phyloP scores from a whole-genome alignment of 2,888 invertebrate species.

The Diaprepes abbreviatus region DNA sequence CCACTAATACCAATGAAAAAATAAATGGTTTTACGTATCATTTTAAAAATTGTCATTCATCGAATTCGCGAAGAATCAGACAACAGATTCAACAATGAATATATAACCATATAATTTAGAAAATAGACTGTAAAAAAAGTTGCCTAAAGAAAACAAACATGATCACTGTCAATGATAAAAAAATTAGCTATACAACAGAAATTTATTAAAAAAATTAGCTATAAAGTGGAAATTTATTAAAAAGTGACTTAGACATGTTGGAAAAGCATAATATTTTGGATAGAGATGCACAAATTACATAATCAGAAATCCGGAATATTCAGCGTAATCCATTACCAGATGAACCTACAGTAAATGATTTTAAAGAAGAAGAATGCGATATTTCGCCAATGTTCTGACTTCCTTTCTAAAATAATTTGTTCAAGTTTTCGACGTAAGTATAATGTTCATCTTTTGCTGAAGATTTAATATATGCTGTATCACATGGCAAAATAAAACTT shows the following conservation, averaged over 20 bases:
- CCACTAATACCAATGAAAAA: no score
- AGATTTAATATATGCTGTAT: slow-evolving; percentile 51
- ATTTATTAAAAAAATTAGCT: not conserved
- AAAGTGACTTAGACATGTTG: not conserved
- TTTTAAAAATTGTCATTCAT: no score
- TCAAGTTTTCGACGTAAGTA: slow-evolving; percentile 35
- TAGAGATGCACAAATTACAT: slow-evolving; percentile 45
- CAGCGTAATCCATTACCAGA: slow-evolving; percentile 38
- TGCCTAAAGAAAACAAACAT: not conserved
- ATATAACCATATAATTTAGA: no score
- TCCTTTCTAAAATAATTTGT: slow-evolving; percentile 42
- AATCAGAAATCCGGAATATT: slow-evolving; percentile 45
- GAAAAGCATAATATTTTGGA: not conserved
- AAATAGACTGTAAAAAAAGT: no score
- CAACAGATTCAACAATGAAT: no score
- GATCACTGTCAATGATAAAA: not conserved
- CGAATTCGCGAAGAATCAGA: no score
- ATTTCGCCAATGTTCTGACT: slow-evolving; percentile 13
- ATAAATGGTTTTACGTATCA: no score
- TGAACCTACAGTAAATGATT: slow-evolving; percentile 38
- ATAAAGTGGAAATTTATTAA: not conserved
- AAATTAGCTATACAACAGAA: not conserved
- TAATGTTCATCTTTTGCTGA: slow-evolving; percentile 44
- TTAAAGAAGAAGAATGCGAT: slow-evolving; percentile 49
- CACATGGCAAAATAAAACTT: slow-evolving; percentile 53